These are phyloP conservation scores for Theropithecus gelada DNA, from an alignment of 2,113 vertebrate species.

Conservation along the genomic window DNA sequence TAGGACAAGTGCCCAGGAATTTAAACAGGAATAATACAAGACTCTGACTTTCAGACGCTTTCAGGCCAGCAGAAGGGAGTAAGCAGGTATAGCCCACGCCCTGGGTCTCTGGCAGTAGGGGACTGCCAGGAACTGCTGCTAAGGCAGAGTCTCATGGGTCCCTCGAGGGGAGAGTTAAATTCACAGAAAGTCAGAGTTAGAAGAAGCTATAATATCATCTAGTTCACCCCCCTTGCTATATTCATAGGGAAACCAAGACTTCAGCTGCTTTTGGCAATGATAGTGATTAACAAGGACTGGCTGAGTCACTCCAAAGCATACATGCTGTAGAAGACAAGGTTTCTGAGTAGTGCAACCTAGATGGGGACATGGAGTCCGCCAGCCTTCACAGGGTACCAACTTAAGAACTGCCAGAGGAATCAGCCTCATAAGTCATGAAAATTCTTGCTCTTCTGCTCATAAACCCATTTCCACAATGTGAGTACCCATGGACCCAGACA, in stretches of 20 bases:
- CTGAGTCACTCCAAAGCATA: neutral
- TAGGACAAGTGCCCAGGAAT: neutral
- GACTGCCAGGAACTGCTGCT: neutral
- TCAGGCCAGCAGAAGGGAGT: neutral
- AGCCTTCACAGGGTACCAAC: neutral
- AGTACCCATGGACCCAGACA: neutral
- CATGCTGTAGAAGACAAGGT: accelerated
- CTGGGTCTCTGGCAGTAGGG: neutral
- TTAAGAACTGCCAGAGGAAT: neutral
- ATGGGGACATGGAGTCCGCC: neutral
- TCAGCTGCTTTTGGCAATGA: neutral
- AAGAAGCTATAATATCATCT: neutral
- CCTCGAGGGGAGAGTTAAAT: neutral
- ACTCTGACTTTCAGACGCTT: neutral
- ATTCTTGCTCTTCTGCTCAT: neutral
- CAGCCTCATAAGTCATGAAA: neutral
- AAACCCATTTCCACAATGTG: neutral
- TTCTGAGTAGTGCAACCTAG: neutral
- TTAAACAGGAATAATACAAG: neutral
- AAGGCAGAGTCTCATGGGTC: neutral
- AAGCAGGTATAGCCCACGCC: neutral
- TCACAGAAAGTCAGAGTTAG: neutral
- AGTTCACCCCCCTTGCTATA: neutral
- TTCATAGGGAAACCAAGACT: neutral
- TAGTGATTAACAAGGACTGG: neutral